Evolutionary conservation across 2,888 invertebrate genomes (phyloP), one percentile per base, ranked within the genome.

Genomic region (Lepetodrilus schrolli): DNA sequence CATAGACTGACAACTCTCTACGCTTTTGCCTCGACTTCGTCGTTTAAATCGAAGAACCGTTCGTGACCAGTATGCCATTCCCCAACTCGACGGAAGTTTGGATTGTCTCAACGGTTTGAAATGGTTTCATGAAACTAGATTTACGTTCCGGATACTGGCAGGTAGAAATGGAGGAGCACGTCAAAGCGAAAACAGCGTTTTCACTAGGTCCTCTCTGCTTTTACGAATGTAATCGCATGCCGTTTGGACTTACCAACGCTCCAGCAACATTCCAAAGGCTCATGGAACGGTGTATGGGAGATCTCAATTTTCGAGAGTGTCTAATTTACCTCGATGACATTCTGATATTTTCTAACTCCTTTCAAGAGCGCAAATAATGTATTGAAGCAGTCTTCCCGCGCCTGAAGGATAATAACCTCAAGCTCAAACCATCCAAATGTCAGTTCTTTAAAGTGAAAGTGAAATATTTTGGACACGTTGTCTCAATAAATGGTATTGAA

Each of bases 191-290:
- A 30, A 80, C 79, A 0, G 78, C 77, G 0, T 80, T 79, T 66
- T 66, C 75, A 5, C 66, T 70, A 8, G 74, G 75, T 1, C 47
- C 51, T 7, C 47, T 79, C 4, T 79, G 82, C 1, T 78, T 78
- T 20, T 87, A 70, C 48, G 74, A 86, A 51, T 70, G 66, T 70
- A 69, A 73, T 5, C 78, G 81, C 0, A 74, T 87, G 70, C 81
- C 83, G 0, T 85, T 84, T 66, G 85, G 86, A 2, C 66, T 87
- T 7, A 69, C 76, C 0, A 83, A 77, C 2, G 78, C 80, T 23
- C 82, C 82, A 1, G 82, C 84, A 0, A 78, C 80, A 0, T 88
- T 86, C 58, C 82, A 87, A 68, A 51, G 81, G 8, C 58, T 79
- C 1, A 78, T 75, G 72, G 80, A 78, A 47, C 65, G 30, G 8